Evolutionary conservation across 2,797 vertebrate species (phyloP), one percentile per base, ranked within the genome.

Genomic region (Galagoides demidoff): DNA sequence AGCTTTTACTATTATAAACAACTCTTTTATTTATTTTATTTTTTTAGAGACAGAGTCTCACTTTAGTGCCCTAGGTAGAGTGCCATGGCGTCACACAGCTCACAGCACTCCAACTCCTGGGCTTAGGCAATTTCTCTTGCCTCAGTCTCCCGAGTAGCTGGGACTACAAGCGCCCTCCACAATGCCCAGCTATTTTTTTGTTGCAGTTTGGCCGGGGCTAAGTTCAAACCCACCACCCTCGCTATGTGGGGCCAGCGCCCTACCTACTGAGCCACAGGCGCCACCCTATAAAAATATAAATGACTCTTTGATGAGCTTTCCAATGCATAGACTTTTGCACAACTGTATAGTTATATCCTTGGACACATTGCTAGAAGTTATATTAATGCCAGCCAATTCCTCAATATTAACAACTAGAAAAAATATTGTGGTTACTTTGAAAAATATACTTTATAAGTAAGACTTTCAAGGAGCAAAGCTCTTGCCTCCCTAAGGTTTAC

Each of bases 1-100:
- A 68, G 81, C 66, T 61, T 84, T 94, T 93, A 37, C 45, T 89
- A 37, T 29, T 93, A 25, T 71, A 85, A 94, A 87, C 22, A 94
- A 52, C 23, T 86, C 52, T 49, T 12, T 49, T 49, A 12, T 49
- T 49, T 13, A 49, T 49, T 49, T 49, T 10, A 13, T 49, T 49
- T 49, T 12, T 49, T 49, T 49, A 49, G 45, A 49, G 11, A 2
- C 45, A 49, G 45, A 49, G 45, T 49, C 45, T 49, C 45, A 49
- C 45, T 45, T 45, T 45, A 45, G 9, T 12, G 45, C 45, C 39
- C 39, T 49, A 2, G 12, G 45, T 49, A 49, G 45, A 49, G 45
- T 49, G 45, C 45, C 11, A 12, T 49, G 45, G 45, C 12, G 7
- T 12, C 45, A 49, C 45, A 49, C 12, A 49, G 45, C 45, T 49